Evolutionary conservation across 2,888 invertebrate species (phyloP).

Genomic region (Exocentrus adspersus): DNA sequence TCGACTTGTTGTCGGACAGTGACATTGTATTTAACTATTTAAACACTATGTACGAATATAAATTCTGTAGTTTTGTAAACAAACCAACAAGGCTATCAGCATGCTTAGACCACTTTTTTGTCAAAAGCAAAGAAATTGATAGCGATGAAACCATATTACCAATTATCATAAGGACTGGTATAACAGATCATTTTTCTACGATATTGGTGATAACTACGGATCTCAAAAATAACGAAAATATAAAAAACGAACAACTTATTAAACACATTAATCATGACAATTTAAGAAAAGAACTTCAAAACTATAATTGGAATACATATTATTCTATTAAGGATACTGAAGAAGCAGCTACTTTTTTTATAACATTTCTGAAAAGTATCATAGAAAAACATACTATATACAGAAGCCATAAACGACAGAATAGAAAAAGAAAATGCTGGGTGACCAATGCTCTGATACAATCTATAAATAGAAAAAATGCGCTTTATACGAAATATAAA

Average conservation of each 20-base stretch:
- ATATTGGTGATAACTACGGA: neutral
- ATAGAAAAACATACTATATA: neutral
- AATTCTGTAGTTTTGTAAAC: neutral
- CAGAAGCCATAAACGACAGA: neutral
- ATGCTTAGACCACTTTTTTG: neutral
- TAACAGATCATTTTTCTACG: conserved; percentile 1
- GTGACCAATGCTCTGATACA: neutral
- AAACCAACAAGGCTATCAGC: neutral
- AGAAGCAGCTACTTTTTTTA: neutral
- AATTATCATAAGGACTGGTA: neutral
- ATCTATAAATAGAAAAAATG: conserved; percentile 3
- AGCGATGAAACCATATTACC: neutral
- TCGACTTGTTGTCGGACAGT: neutral
- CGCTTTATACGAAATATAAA: neutral
- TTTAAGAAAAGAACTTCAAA: conserved; percentile 1
- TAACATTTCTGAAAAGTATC: neutral
- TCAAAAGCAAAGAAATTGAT: neutral
- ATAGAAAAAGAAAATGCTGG: conserved; percentile 6
- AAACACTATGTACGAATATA: neutral
- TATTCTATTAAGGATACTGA: neutral
- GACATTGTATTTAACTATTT: neutral
- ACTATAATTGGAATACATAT: neutral
- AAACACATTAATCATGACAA: neutral
- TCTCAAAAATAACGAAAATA: neutral
- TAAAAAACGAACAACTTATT: neutral